These are phyloP conservation scores for Platyscapa corneri DNA, from an alignment of 1,140 invertebrate genomes.

Conservation along the genomic window DNA sequence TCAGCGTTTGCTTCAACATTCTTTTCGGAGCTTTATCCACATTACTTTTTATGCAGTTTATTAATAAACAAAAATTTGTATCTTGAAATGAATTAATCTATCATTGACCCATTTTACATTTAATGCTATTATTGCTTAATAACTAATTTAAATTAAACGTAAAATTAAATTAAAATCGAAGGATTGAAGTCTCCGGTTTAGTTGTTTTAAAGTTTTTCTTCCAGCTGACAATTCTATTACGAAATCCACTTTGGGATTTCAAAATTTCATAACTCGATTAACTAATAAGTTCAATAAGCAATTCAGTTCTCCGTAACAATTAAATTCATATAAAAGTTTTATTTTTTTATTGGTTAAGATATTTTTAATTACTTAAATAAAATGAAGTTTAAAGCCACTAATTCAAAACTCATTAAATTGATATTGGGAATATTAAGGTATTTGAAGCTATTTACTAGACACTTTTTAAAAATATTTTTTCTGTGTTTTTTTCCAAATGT, in stretches of 20 bases:
- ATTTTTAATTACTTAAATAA: not conserved
- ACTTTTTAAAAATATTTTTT: not conserved
- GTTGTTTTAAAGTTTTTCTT: too few relatives aligned
- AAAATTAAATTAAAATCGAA: too few relatives aligned
- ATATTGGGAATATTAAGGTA: not conserved
- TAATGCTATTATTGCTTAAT: not conserved
- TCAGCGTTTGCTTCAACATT: not conserved
- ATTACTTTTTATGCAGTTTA: not conserved
- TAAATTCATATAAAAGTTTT: too few relatives aligned
- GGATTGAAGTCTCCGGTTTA: too few relatives aligned
- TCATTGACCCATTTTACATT: not conserved
- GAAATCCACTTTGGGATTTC: too few relatives aligned
- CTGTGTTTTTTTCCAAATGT: not conserved
- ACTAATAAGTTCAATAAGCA: too few relatives aligned
- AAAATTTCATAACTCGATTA: too few relatives aligned
- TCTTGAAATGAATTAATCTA: not conserved
- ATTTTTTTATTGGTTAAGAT: too few relatives aligned
- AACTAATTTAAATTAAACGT: too few relatives aligned
- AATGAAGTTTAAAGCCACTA: not conserved
- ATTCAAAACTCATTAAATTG: not conserved
- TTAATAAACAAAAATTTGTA: not conserved
- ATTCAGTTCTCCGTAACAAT: too few relatives aligned
- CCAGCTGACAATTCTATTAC: too few relatives aligned
- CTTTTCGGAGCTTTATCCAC: not conserved
- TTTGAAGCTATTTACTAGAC: not conserved